phyloP scores from a whole-genome alignment of 64 coral and sea anemone genomes.

The Stichodactyla mertensii region DNA sequence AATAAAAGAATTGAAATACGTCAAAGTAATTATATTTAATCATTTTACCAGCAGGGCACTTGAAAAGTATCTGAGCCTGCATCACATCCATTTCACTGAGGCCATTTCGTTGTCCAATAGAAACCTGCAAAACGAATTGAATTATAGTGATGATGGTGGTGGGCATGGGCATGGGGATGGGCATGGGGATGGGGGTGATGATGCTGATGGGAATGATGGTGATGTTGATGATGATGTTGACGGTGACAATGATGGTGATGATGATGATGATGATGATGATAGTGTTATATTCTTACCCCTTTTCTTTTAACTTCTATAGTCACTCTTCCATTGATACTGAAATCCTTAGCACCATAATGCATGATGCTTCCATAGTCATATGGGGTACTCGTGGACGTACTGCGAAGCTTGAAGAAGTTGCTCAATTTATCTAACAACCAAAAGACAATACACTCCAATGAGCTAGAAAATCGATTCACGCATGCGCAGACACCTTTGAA shows the following conservation, averaged over 20 bases:
- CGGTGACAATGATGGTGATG: too few relatives aligned
- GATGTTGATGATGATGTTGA: too few relatives aligned
- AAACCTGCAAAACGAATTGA: background rate
- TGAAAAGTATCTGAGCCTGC: background rate
- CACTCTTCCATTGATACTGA: background rate
- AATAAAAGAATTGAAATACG: too few relatives aligned
- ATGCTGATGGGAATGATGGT: too few relatives aligned
- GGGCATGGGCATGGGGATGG: too few relatives aligned
- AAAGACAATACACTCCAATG: too few relatives aligned
- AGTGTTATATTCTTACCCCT: background rate
- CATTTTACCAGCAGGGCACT: background rate
- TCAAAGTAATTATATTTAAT: background rate
- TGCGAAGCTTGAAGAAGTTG: background rate
- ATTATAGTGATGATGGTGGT: too few relatives aligned
- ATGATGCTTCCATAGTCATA: conserved; percentile 12
- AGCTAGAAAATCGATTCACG: too few relatives aligned
- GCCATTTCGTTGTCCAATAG: background rate
- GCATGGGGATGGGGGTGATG: too few relatives aligned
- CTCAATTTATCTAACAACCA: background rate
- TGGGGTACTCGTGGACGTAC: background rate
- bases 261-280: too few relatives aligned
- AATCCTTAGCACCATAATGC: background rate
- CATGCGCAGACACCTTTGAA: too few relatives aligned
- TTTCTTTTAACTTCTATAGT: background rate
- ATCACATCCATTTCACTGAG: background rate